phyloP scores from a whole-genome alignment of 2,888 invertebrate genomes.

The Erebia ligea region DNA sequence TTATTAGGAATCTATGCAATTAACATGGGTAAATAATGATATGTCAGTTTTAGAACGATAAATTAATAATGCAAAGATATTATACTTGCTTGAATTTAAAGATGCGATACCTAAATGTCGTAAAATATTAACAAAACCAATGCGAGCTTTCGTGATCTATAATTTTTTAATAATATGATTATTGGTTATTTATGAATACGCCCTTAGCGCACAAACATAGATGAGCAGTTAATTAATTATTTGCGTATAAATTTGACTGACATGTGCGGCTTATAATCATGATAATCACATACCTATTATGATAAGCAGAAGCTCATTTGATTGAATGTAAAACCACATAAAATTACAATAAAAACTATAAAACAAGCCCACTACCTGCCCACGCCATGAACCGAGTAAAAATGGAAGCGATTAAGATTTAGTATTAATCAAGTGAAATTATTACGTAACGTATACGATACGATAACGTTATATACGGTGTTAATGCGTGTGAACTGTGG shows the following conservation, averaged over 20 bases:
- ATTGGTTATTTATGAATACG: too few relatives aligned
- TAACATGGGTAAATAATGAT: too few relatives aligned
- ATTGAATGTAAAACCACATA: constrained; percentile 20
- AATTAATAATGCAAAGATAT: too few relatives aligned
- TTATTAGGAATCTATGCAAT: too few relatives aligned
- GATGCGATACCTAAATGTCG: too few relatives aligned
- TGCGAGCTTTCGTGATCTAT: too few relatives aligned
- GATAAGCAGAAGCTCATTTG: constrained; percentile 23
- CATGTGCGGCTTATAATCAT: constrained; percentile 16
- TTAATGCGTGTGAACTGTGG: constrained; percentile 15
- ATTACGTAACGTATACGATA: constrained; percentile 19
- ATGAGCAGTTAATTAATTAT: background rate
- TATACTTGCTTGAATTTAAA: too few relatives aligned
- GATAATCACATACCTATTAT: constrained; percentile 19
- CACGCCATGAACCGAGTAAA: constrained; percentile 18
- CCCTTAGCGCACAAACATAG: background rate
- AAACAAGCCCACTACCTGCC: constrained; percentile 19
- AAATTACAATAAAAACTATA: constrained; percentile 24
- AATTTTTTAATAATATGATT: too few relatives aligned
- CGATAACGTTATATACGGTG: constrained; percentile 9
- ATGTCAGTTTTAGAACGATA: too few relatives aligned
- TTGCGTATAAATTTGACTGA: background rate
- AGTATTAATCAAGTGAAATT: constrained; percentile 22
- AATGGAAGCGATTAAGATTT: constrained; percentile 23
- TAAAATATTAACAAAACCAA: too few relatives aligned